Percentiles rank a stretch among this genome's conserved stretches.
Evolutionary conservation across 2,888 invertebrate species (phyloP).

Genomic region (Xylocampa areola): DNA sequence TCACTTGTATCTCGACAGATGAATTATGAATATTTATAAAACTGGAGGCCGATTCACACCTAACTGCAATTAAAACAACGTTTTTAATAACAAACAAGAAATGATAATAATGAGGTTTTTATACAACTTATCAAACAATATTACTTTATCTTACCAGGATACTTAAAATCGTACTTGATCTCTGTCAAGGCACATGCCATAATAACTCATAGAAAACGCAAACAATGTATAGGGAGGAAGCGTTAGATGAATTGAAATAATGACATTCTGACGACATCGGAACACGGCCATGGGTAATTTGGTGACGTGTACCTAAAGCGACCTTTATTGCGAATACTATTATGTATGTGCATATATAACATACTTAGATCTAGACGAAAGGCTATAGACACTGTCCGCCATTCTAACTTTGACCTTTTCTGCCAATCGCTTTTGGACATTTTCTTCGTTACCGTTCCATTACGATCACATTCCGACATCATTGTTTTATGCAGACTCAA

Average conservation of each 20-base stretch:
- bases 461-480: neutral
- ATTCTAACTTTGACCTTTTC: slow-evolving; percentile 27
- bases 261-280: neutral
- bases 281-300: slow-evolving; percentile 1
- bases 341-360: neutral
- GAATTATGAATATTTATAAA: slow-evolving; percentile 43
- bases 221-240: slow-evolving; percentile 1
- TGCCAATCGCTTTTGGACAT: slow-evolving; percentile 5
- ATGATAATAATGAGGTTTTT: neutral
- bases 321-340: slow-evolving; percentile 11
- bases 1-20: slow-evolving; percentile 36
- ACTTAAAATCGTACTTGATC: no score
- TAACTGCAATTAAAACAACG: slow-evolving; percentile 10
- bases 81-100: slow-evolving; percentile 12
- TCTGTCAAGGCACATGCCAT: neutral
- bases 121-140: neutral
- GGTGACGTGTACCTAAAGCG: slow-evolving; percentile 8
- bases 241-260: slow-evolving; percentile 1
- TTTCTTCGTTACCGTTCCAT: slow-evolving; percentile 2
- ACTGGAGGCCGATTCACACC: slow-evolving; percentile 27
- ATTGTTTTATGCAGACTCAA: neutral
- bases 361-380: slow-evolving; percentile 16
- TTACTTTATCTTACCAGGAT: no score
- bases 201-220: no score
- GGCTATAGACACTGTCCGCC: slow-evolving; percentile 8